phyloP scores from a whole-genome alignment of 1,140 invertebrate genomes.

The Drosophila leontia region DNA sequence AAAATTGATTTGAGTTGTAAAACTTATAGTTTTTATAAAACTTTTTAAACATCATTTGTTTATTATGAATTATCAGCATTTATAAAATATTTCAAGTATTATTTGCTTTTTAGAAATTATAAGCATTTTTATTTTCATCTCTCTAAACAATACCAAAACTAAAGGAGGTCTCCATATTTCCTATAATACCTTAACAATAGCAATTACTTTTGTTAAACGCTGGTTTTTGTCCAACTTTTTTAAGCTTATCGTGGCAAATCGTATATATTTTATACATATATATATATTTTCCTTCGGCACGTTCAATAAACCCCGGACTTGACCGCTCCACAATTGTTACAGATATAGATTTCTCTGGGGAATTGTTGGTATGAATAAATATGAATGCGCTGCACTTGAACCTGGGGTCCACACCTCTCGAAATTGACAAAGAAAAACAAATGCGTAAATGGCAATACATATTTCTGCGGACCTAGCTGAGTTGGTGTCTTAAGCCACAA shows the following conservation, averaged over 20 bases:
- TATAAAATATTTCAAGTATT: too few relatives aligned
- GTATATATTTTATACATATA: not conserved
- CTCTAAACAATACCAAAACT: too few relatives aligned
- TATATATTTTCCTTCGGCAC: conserved; percentile 11
- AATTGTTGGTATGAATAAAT: conserved; percentile 10
- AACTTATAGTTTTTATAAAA: not conserved
- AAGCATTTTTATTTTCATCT: not conserved
- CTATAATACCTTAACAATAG: not conserved
- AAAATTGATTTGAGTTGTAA: too few relatives aligned
- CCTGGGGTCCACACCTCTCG: conserved; percentile 68
- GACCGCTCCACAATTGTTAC: conserved; percentile 33
- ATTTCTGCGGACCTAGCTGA: conserved; percentile 41
- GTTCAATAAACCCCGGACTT: conserved; percentile 28
- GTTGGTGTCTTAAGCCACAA: conserved; percentile 53
- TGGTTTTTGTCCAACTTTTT: conserved; percentile 3
- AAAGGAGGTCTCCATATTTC: not conserved
- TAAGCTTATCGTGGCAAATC: conserved; percentile 4
- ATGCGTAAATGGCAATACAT: conserved; percentile 71
- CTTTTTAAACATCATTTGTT: not conserved
- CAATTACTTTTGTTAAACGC: conserved; percentile 6
- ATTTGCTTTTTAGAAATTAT: not conserved
- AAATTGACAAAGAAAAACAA: conserved; percentile 80
- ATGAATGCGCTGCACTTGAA: conserved; percentile 77
- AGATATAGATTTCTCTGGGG: conserved; percentile 17
- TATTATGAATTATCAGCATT: too few relatives aligned